Evolutionary conservation across 2,113 vertebrate genomes (phyloP), one percentile per base, ranked within the genome.

Genomic region (Sardina pilchardus): DNA sequence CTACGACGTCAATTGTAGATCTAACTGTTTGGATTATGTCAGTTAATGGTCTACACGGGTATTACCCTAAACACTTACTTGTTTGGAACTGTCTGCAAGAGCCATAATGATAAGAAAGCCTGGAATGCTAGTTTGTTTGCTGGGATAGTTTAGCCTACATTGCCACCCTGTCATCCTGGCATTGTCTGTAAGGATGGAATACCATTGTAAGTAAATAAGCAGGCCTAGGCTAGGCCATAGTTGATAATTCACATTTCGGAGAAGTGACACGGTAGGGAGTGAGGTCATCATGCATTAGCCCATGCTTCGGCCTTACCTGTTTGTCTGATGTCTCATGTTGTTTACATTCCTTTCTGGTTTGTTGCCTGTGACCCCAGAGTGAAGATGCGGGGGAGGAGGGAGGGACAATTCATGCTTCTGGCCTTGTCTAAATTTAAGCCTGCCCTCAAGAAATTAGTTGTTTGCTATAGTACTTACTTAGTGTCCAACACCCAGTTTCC

Each of bases 271-370:
- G 30, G 9, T 12, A 14, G 30, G 9, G 53, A 24, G 5, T 59
- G n/a, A 7, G 63, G 9, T 71, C 63, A 71, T 71, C 63, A 71
- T 36, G 14, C 2, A 39, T 14, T 24, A 7, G 53, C 19, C 48
- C 48, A 16, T 50, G 63, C 71, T 9, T 30, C 26, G 30, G 67
- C 14, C 30, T 30, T 78, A 78, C 71, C 71, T 36, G 71, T 85
- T 50, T 81, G 19, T 26, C 26, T 78, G 26, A 14, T 43, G 4
- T 21, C 26, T 78, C 44, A 14, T 43, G 4, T 21, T 85, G 84
- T 85, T 85, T 85, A 85, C 84, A 85, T 85, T 81, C 75, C 75
- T 85, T 48, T 21, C 26, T 36, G 6, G 48, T 42, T 36, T 71
- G 36, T n/a, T 81, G 45, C 50, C 63, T 84, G 36, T 34, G 63